Evolutionary conservation across 2,888 invertebrate species (phyloP).

Genomic region (Andrena bucephala): DNA sequence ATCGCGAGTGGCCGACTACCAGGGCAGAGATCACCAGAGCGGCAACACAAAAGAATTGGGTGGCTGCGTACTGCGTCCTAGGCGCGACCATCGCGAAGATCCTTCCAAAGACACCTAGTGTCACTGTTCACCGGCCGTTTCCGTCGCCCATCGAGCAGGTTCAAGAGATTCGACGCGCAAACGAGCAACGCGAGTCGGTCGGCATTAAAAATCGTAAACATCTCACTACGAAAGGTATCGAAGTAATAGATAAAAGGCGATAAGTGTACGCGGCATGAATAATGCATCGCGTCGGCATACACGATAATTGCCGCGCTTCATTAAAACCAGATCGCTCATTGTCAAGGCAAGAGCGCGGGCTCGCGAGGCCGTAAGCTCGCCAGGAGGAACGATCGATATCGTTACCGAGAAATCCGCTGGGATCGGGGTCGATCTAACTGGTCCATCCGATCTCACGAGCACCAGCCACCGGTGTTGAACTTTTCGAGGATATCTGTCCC

Average conservation of each 20-base stretch:
- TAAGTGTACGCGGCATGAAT: constrained; percentile 56
- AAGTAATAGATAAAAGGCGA: constrained; percentile 49
- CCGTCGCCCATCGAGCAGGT: not conserved
- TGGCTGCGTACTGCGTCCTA: constrained; percentile 60
- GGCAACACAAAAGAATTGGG: constrained; percentile 79
- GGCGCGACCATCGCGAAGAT: constrained; percentile 44
- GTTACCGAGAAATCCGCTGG: constrained; percentile 42
- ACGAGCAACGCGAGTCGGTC: not conserved
- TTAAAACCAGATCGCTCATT: constrained; percentile 63
- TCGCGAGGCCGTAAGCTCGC: constrained; percentile 35
- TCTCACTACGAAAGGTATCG: constrained; percentile 28
- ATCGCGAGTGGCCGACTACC: constrained; percentile 40
- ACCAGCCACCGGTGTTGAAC: too few relatives aligned
- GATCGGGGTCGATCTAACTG: constrained; percentile 6
- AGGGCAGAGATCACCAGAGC: constrained; percentile 71
- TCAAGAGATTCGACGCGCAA: not conserved
- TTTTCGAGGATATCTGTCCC: too few relatives aligned
- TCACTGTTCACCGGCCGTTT: not conserved
- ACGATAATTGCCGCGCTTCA: constrained; percentile 67
- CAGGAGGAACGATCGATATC: constrained; percentile 48
- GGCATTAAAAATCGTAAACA: constrained; percentile 31
- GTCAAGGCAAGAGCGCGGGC: constrained; percentile 45
- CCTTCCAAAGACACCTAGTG: not conserved
- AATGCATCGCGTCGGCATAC: constrained; percentile 54
- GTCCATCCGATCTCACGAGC: not conserved